phyloP scores from a whole-genome alignment of 1,140 invertebrate genomes.

The Trichoplusia ni region DNA sequence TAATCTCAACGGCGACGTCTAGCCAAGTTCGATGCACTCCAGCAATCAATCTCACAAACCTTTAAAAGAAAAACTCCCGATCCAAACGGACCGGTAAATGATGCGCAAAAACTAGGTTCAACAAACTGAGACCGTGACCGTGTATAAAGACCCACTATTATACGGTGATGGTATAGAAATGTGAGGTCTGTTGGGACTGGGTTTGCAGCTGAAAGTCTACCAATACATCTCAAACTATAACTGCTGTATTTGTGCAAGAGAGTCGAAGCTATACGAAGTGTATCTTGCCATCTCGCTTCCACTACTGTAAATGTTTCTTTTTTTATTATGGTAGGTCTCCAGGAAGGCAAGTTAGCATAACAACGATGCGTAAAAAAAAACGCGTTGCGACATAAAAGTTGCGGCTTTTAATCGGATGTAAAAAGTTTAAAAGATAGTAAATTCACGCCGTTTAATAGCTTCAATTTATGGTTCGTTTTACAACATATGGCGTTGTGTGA shows the following conservation, averaged over 20 bases:
- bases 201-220: no score
- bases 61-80: conserved; percentile 38
- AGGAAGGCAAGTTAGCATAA: conserved; percentile 16
- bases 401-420: conserved; percentile 17
- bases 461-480: conserved; percentile 10
- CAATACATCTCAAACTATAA: no score
- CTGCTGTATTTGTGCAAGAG: no score
- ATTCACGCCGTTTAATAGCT: conserved; percentile 13
- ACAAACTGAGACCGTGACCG: conserved; percentile 46
- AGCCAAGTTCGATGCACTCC: conserved; percentile 50
- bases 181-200: no score
- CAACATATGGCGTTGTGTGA: background rate
- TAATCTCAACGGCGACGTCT: background rate
- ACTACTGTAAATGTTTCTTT: no score
- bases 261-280: no score
- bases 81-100: conserved; percentile 54
- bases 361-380: conserved; percentile 26
- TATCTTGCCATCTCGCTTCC: no score
- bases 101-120: conserved; percentile 66
- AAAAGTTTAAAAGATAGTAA: conserved; percentile 24
- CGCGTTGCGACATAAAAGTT: conserved; percentile 10
- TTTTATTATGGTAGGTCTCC: background rate
- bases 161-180: background rate
- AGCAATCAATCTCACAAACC: conserved; percentile 38
- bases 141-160: background rate